Conservation (phyloP, 2,888 invertebrate genomes). For the Margaritifera margaritifera region DNA sequence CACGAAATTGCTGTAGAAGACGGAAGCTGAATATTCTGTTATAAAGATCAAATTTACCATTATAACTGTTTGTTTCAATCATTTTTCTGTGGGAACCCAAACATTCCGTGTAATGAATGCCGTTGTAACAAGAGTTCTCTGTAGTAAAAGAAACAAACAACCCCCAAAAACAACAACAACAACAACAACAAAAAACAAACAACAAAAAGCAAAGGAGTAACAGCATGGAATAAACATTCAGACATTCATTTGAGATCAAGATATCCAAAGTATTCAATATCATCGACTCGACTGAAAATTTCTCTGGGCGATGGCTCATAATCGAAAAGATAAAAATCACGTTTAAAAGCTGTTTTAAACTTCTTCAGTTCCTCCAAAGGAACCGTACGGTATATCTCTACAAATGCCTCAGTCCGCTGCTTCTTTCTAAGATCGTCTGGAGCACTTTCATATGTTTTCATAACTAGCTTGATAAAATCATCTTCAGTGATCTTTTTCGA, state of each 20-base stretch:
- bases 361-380: conserved; percentile 9
- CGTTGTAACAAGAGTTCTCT: too few relatives aligned
- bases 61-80: too few relatives aligned
- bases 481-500: conserved; percentile 19
- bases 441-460: conserved; percentile 16
- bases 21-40: too few relatives aligned
- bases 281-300: conserved; percentile 11
- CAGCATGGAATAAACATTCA: neutral
- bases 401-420: conserved; percentile 27
- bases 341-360: conserved; percentile 12
- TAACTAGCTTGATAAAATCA: conserved; percentile 25
- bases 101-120: too few relatives aligned
- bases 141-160: too few relatives aligned
- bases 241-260: conserved; percentile 7
- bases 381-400: conserved; percentile 27
- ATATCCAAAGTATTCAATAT: conserved; percentile 12
- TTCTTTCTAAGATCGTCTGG: conserved; percentile 15
- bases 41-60: too few relatives aligned
- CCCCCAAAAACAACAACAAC: too few relatives aligned
- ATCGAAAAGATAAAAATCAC: conserved; percentile 33
- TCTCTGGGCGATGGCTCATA: conserved; percentile 14
- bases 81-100: too few relatives aligned
- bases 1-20: too few relatives aligned
- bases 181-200: too few relatives aligned
- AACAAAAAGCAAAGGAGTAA: too few relatives aligned